phyloP scores from a whole-genome alignment of 2,113 vertebrate species.

The Sialia sialis region DNA sequence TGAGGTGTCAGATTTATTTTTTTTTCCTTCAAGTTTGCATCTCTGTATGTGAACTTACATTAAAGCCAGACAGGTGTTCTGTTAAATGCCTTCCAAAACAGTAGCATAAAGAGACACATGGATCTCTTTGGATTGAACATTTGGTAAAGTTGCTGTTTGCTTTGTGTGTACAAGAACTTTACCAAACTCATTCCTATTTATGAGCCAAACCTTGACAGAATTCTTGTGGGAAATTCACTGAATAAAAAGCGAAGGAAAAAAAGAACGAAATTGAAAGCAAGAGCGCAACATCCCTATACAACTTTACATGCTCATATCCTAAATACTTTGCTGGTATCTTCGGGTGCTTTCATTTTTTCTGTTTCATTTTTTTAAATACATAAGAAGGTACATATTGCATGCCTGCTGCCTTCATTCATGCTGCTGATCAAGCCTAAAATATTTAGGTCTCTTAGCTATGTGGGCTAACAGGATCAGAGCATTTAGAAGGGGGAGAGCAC shows the following conservation, averaged over 20 bases:
- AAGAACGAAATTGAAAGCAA: neutral
- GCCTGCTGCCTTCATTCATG: neutral
- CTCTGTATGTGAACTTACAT: neutral
- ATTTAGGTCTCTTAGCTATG: slow-evolving; percentile 13
- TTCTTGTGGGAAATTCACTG: slow-evolving; percentile 11
- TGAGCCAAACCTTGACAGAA: slow-evolving; percentile 33
- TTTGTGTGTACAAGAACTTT: slow-evolving; percentile 13
- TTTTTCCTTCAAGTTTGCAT: neutral
- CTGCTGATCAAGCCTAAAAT: neutral
- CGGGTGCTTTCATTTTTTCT: neutral
- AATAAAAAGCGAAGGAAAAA: fast-evolving
- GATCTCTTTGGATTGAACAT: neutral
- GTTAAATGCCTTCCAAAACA: slow-evolving; percentile 21
- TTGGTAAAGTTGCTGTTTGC: slow-evolving; percentile 35
- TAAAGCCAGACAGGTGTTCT: slow-evolving; percentile 28
- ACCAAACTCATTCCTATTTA: slow-evolving; percentile 26
- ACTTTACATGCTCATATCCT: neutral
- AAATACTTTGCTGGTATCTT: neutral
- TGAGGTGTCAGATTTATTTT: neutral
- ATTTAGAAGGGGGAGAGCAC: neutral
- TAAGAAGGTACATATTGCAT: neutral
- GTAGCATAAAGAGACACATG: neutral
- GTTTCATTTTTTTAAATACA: neutral
- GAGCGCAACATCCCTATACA: neutral
- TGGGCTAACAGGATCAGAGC: neutral